Conservation (phyloP, 64 coral and sea anemone species). For the Stichodactyla mertensii region DNA sequence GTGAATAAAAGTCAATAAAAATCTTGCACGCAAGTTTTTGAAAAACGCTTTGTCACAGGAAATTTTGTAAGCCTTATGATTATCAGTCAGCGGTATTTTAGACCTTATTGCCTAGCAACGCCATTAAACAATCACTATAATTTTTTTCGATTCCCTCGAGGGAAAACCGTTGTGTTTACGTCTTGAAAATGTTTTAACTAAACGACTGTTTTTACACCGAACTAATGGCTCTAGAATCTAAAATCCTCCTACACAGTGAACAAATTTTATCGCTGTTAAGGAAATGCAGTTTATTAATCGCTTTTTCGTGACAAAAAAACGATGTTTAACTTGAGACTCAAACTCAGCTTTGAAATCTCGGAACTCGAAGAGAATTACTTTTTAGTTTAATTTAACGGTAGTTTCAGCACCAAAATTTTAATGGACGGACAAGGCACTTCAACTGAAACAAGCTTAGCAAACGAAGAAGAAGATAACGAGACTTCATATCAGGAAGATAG, state of each 20-base stretch:
- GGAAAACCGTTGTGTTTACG: neutral
- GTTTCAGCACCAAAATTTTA: neutral
- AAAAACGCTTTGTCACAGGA: too few species aligned
- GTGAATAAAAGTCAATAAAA: too few species aligned
- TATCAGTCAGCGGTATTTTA: neutral
- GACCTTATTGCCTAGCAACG: neutral
- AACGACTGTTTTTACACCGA: neutral
- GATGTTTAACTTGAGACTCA: neutral
- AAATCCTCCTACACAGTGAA: neutral
- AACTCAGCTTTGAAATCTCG: neutral
- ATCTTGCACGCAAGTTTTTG: too few species aligned
- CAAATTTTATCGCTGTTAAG: neutral
- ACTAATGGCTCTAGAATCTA: neutral
- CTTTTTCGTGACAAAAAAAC: neutral
- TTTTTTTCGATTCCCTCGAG: neutral
- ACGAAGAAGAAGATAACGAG: slow-evolving; percentile 33
- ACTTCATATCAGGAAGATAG: slow-evolving; percentile 39
- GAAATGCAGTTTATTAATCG: neutral
- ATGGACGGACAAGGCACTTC: neutral
- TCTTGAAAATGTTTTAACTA: slow-evolving; percentile 1
- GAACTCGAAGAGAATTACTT: neutral
- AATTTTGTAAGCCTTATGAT: neutral
- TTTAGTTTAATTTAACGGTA: neutral
- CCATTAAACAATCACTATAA: neutral
- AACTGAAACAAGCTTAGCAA: neutral